Percentiles rank a stretch among this genome's conserved stretches.
Conservation (phyloP, 2,888 invertebrate genomes). For the Epinotia brunnichana region DNA sequence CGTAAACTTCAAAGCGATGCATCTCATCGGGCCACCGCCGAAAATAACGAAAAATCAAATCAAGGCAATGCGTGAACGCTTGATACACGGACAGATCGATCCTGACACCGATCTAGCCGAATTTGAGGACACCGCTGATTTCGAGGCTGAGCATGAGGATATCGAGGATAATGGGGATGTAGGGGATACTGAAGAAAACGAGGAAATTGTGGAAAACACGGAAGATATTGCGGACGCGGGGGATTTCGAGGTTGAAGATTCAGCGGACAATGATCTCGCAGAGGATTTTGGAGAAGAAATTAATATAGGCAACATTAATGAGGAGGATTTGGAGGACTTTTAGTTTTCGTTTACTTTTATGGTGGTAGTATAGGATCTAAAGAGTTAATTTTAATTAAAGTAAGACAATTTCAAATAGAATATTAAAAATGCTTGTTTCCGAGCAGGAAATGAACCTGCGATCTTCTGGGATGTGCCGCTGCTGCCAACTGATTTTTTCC, state of each 20-base stretch:
- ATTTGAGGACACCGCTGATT: background rate
- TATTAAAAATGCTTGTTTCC: no score
- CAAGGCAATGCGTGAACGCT: background rate
- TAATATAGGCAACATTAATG: constrained; percentile 47
- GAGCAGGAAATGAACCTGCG: no score
- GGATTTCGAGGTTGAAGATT: constrained; percentile 14
- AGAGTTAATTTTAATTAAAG: background rate
- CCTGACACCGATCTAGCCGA: background rate
- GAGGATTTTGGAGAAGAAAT: constrained; percentile 46
- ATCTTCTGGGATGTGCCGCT: no score
- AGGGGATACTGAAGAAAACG: background rate
- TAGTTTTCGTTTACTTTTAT: constrained; percentile 43
- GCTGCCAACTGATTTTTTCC: no score
- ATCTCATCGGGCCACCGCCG: constrained; percentile 45
- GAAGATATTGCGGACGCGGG: constrained; percentile 29
- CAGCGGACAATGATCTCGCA: constrained; percentile 39
- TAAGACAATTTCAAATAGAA: no score
- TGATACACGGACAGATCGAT: constrained; percentile 26
- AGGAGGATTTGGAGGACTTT: constrained; percentile 69
- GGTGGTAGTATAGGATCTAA: background rate
- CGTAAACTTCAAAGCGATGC: constrained; percentile 47
- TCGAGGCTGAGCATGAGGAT: background rate
- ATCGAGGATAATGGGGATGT: background rate
- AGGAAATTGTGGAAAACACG: background rate
- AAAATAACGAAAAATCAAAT: constrained; percentile 5